Evolutionary conservation across 2,113 vertebrate genomes (phyloP).

Genomic region (Muntiacus reevesi): DNA sequence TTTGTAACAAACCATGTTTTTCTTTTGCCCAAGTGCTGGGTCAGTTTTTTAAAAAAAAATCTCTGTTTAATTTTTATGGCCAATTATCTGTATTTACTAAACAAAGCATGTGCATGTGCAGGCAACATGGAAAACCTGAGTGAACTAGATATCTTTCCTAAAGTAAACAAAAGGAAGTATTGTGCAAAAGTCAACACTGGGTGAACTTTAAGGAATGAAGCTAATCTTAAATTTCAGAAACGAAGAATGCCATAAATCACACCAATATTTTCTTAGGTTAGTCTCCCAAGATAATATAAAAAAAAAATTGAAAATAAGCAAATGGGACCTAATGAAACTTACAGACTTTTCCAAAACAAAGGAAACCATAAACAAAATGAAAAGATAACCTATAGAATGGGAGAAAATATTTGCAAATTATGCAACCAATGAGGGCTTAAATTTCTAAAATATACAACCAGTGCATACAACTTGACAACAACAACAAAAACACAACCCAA

Average conservation of each 20-base stretch:
- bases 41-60: neutral
- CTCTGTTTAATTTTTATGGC: neutral
- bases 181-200: neutral
- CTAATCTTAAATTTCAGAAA: neutral
- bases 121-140: neutral
- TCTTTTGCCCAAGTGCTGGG: neutral
- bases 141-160: neutral
- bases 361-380: neutral
- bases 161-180: neutral
- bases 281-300: neutral
- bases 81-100: conserved; percentile 18
- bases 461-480: neutral
- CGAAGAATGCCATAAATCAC: neutral
- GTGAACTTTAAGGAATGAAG: neutral
- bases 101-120: neutral
- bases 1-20: neutral
- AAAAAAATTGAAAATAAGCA: neutral
- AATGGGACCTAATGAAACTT: neutral
- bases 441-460: neutral
- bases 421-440: neutral
- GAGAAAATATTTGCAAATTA: neutral
- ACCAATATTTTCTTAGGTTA: neutral
- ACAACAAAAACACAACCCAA: neutral
- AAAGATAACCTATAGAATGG: neutral
- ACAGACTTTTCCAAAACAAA: neutral